Conservation (phyloP, 2,888 invertebrate species). For the Frankliniella fusca region DNA sequence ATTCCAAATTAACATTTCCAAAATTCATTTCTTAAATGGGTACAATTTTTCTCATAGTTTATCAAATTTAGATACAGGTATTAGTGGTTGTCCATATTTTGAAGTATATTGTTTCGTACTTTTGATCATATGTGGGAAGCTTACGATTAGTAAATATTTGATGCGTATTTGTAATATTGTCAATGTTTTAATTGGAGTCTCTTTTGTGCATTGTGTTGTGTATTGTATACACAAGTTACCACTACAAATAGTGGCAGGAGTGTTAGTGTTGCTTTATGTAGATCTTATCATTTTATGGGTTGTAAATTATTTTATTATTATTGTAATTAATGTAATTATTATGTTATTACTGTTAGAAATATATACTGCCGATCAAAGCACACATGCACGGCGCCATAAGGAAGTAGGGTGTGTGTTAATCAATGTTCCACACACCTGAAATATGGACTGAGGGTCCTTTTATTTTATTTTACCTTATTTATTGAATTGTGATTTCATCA, state of each 20-base stretch:
- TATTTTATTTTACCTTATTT: slow-evolving; percentile 20
- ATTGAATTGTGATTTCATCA: slow-evolving; percentile 25
- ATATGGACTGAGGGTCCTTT: slow-evolving; percentile 26
- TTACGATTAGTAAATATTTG: slow-evolving; percentile 27
- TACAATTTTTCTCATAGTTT: slow-evolving; percentile 16
- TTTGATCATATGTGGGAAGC: neutral
- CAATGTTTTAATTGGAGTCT: slow-evolving; percentile 23
- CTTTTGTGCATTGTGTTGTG: slow-evolving; percentile 16
- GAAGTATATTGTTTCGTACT: slow-evolving; percentile 1
- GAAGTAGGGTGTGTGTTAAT: slow-evolving; percentile 8
- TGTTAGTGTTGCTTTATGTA: slow-evolving; percentile 23
- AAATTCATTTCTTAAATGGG: neutral
- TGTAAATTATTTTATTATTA: slow-evolving; percentile 27
- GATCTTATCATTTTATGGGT: slow-evolving; percentile 11
- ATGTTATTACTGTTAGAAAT: slow-evolving; percentile 7
- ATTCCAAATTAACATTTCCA: slow-evolving; percentile 3
- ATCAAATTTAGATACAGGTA: neutral
- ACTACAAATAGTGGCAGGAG: neutral
- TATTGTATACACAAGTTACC: slow-evolving; percentile 23
- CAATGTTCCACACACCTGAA: neutral
- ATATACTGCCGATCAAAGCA: slow-evolving; percentile 7
- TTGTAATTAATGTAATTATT: neutral
- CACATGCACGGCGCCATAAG: slow-evolving; percentile 23
- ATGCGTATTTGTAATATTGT: slow-evolving; percentile 3
- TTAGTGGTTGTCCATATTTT: slow-evolving; percentile 11